Percentiles rank a stretch among this genome's conserved stretches.
These are phyloP conservation scores for Drosophila biarmipes DNA, from an alignment of 1,140 invertebrate species.

Conservation along the genomic window DNA sequence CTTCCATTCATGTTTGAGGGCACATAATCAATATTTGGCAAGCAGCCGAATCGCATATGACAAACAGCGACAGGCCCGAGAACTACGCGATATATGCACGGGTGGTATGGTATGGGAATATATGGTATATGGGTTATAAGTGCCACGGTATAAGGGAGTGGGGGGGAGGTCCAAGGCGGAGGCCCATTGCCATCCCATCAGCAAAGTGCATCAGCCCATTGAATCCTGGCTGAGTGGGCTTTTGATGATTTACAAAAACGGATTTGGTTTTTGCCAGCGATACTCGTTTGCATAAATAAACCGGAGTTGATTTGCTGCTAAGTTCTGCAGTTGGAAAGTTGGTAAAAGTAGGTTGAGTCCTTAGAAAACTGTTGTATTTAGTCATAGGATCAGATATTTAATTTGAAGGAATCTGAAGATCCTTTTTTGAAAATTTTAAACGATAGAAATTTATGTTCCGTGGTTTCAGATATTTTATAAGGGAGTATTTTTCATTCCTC, in stretches of 20 bases:
- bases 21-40: constrained; percentile 81
- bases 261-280: constrained; percentile 25
- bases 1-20: constrained; percentile 77
- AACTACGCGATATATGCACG: constrained; percentile 49
- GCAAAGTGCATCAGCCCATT: constrained; percentile 60
- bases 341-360: no score
- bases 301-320: constrained; percentile 18
- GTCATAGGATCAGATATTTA: no score
- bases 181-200: constrained; percentile 39
- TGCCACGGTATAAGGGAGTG: constrained; percentile 9
- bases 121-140: constrained; percentile 17
- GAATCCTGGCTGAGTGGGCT: constrained; percentile 49
- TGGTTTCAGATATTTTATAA: not conserved
- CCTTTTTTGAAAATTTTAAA: no score
- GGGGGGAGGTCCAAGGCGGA: constrained; percentile 11
- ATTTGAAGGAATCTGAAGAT: no score
- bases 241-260: constrained; percentile 71
- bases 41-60: constrained; percentile 78
- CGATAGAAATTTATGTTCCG: no score
- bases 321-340: not conserved
- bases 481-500: constrained; percentile 14
- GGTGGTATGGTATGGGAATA: constrained; percentile 8
- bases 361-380: no score
- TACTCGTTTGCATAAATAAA: constrained; percentile 43
- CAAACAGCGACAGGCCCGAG: constrained; percentile 68